Conservation (phyloP, 2,888 invertebrate species). For the Erebia aethiops region DNA sequence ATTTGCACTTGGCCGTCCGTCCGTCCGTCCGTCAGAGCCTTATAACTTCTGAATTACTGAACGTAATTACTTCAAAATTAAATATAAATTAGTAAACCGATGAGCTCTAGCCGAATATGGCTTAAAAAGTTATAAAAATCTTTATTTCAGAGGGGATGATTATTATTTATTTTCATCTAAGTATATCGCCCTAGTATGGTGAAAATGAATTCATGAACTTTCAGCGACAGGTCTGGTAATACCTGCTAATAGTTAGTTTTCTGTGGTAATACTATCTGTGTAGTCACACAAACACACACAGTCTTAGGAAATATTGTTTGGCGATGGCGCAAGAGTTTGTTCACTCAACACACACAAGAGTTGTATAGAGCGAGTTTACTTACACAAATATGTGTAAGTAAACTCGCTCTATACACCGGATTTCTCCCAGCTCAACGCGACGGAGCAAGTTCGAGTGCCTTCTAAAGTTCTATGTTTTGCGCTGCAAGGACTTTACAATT, state of each 20-base stretch:
- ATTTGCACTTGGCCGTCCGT: too few species aligned
- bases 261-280: too few species aligned
- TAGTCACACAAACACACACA: neutral
- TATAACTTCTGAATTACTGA: too few species aligned
- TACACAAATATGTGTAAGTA: neutral
- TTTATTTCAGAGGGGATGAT: too few species aligned
- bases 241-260: neutral
- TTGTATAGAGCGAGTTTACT: too few species aligned
- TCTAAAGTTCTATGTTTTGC: neutral
- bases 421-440: neutral
- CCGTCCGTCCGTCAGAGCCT: too few species aligned
- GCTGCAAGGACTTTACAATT: constrained; percentile 1
- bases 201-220: neutral
- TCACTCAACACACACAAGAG: neutral
- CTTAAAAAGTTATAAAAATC: too few species aligned
- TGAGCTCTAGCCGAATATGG: too few species aligned
- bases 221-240: neutral
- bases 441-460: neutral
- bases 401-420: constrained; percentile 3
- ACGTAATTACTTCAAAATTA: too few species aligned
- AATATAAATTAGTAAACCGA: too few species aligned
- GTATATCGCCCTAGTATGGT: constrained; percentile 29
- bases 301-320: neutral
- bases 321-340: neutral
- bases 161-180: too few species aligned